These are phyloP conservation scores for Laothoe populi DNA, from an alignment of 2,888 invertebrate genomes.

Conservation along the genomic window DNA sequence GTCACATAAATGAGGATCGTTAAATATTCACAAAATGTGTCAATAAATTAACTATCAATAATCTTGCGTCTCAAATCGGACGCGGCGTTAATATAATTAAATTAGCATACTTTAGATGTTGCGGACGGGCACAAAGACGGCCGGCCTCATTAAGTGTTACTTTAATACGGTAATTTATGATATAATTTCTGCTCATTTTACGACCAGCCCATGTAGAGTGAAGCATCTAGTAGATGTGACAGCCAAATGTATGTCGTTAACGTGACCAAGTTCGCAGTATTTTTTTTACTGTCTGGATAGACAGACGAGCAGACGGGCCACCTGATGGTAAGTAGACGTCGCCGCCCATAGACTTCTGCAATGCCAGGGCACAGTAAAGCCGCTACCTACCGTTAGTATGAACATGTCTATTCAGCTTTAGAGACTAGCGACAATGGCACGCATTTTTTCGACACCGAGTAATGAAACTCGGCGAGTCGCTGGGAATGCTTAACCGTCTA, in stretches of 20 bases:
- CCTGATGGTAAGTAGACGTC: no score
- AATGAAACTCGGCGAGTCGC: no score
- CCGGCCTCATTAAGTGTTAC: conserved; percentile 46
- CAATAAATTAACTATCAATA: conserved; percentile 46
- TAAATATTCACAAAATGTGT: conserved; percentile 34
- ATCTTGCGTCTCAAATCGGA: conserved; percentile 48
- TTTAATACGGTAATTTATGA: conserved; percentile 57
- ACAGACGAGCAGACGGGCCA: no score
- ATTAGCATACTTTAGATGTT: conserved; percentile 49
- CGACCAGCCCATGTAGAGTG: conserved; percentile 50
- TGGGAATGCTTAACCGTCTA: no score
- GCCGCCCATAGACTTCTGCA: no score
- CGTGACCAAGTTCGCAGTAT: not conserved
- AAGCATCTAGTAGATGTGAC: conserved; percentile 37
- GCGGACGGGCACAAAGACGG: conserved; percentile 18
- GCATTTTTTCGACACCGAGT: no score
- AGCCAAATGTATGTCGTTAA: not conserved
- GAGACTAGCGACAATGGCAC: no score
- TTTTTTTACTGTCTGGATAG: not conserved
- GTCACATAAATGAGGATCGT: conserved; percentile 34
- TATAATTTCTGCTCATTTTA: conserved; percentile 48
- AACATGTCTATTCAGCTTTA: no score
- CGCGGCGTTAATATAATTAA: conserved; percentile 52
- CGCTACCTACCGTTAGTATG: no score
- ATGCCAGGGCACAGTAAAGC: no score